Conservation (phyloP, 53 echinoderm and acorn worm genomes). For the Glandiceps talaboti region DNA sequence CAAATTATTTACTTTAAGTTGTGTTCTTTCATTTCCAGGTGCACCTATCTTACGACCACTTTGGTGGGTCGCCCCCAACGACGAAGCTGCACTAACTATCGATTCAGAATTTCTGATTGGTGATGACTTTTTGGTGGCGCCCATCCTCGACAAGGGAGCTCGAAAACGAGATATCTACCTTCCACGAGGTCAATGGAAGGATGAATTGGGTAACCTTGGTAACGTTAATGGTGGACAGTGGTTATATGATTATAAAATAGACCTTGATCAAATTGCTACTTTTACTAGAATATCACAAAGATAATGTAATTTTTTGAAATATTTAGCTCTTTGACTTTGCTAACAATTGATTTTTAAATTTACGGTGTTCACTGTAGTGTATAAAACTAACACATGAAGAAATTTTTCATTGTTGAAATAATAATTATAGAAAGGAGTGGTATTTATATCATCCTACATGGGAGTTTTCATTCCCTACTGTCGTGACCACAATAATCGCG, state of each 20-base stretch:
- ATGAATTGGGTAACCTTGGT: constrained; percentile 11
- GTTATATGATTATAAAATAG: constrained; percentile 35
- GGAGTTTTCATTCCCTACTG: too few relatives aligned
- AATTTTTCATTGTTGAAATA: too few relatives aligned
- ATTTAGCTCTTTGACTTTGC: too few relatives aligned
- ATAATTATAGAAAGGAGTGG: too few relatives aligned
- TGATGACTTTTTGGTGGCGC: constrained; percentile 47
- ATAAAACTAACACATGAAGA: too few relatives aligned
- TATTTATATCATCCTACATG: too few relatives aligned
- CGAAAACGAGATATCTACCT: constrained; percentile 50
- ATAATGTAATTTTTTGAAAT: background rate
- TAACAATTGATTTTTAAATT: too few relatives aligned
- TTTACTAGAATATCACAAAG: constrained; percentile 11
- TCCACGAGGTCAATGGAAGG: constrained; percentile 49
- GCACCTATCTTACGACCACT: constrained; percentile 65
- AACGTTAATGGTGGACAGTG: constrained; percentile 32
- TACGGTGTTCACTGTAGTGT: too few relatives aligned
- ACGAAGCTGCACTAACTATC: constrained; percentile 26
- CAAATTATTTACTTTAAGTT: too few relatives aligned
- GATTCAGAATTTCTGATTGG: constrained; percentile 70
- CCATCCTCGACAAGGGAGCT: constrained; percentile 30
- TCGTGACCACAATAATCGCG: too few relatives aligned
- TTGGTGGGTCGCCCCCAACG: constrained; percentile 67
- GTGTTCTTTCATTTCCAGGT: too few relatives aligned
- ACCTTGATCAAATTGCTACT: constrained; percentile 53